A percentile compares a stretch with the other conserved stretches of the same genome.
Conservation (phyloP, 1,140 invertebrate species). For the Melitaea cinxia region DNA sequence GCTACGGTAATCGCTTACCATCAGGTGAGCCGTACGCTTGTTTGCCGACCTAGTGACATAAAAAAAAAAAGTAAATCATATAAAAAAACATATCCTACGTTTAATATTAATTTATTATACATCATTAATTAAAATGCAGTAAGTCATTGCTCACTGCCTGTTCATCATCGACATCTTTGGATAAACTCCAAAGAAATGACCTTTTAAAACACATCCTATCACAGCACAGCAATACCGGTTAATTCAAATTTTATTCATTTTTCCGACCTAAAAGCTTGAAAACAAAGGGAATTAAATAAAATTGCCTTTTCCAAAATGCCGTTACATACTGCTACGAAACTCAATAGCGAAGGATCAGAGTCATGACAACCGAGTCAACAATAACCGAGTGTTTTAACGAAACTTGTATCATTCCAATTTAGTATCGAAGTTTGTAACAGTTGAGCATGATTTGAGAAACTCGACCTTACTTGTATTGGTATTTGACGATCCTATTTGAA, state of each 20-base stretch:
- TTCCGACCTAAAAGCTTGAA: constrained; percentile 10
- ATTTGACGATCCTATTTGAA: not conserved
- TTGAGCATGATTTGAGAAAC: not conserved
- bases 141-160: too few relatives aligned
- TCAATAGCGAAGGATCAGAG: not conserved
- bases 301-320: constrained; percentile 7
- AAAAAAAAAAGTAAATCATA: too few relatives aligned
- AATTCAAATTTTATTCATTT: constrained; percentile 23
- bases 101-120: too few relatives aligned
- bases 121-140: too few relatives aligned
- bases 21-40: too few relatives aligned
- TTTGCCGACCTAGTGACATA: too few relatives aligned
- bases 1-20: too few relatives aligned
- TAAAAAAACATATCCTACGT: too few relatives aligned
- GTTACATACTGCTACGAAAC: constrained; percentile 8
- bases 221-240: not conserved
- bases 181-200: not conserved
- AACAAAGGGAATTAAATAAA: constrained; percentile 27
- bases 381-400: not conserved
- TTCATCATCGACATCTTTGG: not conserved
- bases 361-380: constrained; percentile 3
- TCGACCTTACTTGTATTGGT: not conserved
- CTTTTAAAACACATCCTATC: not conserved
- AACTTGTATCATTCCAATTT: constrained; percentile 6
- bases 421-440: not conserved